These are phyloP conservation scores for Lycocerus yunnanus DNA, from an alignment of 2,888 invertebrate species.

Conservation along the genomic window DNA sequence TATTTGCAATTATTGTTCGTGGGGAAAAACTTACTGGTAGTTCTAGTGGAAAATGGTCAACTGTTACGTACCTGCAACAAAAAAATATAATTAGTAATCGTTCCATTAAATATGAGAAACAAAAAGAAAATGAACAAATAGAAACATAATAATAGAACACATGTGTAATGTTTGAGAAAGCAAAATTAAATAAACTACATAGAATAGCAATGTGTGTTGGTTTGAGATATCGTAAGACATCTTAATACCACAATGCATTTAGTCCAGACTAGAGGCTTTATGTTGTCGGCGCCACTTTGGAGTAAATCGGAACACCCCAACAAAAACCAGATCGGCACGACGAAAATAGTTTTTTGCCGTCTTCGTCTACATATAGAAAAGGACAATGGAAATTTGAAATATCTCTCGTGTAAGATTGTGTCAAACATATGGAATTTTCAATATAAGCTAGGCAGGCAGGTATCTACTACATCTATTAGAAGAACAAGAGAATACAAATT, in stretches of 20 bases:
- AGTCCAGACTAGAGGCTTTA: constrained; percentile 30
- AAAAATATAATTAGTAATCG: neutral
- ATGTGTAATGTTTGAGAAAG: constrained; percentile 20
- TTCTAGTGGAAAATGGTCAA: neutral
- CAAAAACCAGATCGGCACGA: constrained; percentile 27
- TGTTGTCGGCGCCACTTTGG: constrained; percentile 29
- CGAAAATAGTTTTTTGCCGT: constrained; percentile 18
- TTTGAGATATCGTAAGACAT: constrained; percentile 23
- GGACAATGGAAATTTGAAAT: neutral
- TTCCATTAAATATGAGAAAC: neutral
- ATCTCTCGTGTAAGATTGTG: neutral
- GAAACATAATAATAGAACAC: constrained; percentile 4
- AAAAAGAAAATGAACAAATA: constrained; percentile 1
- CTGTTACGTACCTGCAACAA: constrained; percentile 18
- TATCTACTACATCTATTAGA: neutral
- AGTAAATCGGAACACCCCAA: constrained; percentile 27
- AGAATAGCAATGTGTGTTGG: constrained; percentile 19
- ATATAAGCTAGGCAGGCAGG: neutral
- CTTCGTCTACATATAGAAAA: neutral
- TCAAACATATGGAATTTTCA: constrained; percentile 3
- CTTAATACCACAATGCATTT: constrained; percentile 28
- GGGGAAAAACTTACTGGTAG: neutral
- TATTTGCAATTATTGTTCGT: no score
- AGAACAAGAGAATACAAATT: neutral
- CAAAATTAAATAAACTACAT: constrained; percentile 27